These are phyloP conservation scores for Lethenteron camtschaticum DNA, from an alignment of 2,113 vertebrate genomes.

Conservation along the genomic window DNA sequence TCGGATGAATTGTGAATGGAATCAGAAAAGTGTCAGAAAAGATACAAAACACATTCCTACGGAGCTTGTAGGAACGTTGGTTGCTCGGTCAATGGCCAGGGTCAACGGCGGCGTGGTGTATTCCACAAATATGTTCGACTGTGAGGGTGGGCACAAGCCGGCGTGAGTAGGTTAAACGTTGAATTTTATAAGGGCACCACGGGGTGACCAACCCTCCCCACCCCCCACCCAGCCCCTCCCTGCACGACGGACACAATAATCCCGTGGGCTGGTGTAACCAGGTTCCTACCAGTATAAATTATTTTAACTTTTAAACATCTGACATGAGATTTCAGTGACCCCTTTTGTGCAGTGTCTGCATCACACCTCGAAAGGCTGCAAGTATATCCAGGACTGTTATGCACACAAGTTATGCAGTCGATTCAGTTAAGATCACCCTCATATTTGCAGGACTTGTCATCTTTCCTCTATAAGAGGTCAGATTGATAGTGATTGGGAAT, in stretches of 20 bases:
- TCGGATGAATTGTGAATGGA: conserved; percentile 83
- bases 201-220: no score
- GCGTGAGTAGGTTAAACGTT: no score
- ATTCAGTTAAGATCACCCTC: conserved; percentile 17
- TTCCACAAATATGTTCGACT: no score
- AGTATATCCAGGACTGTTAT: neutral
- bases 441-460: conserved; percentile 41
- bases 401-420: neutral
- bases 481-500: conserved; percentile 24
- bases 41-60: neutral
- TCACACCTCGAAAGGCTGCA: neutral
- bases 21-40: conserved; percentile 46
- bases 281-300: neutral
- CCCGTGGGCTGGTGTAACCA: no score
- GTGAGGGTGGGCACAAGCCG: no score
- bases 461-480: conserved; percentile 19
- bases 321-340: neutral
- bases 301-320: neutral
- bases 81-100: no score
- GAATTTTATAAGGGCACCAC: no score
- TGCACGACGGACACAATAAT: no score
- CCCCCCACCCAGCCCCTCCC: no score
- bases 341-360: no score
- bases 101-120: no score
- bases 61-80: no score